These are phyloP conservation scores for Peromyscus californicus DNA, from an alignment of 2,113 vertebrate species.

Conservation along the genomic window DNA sequence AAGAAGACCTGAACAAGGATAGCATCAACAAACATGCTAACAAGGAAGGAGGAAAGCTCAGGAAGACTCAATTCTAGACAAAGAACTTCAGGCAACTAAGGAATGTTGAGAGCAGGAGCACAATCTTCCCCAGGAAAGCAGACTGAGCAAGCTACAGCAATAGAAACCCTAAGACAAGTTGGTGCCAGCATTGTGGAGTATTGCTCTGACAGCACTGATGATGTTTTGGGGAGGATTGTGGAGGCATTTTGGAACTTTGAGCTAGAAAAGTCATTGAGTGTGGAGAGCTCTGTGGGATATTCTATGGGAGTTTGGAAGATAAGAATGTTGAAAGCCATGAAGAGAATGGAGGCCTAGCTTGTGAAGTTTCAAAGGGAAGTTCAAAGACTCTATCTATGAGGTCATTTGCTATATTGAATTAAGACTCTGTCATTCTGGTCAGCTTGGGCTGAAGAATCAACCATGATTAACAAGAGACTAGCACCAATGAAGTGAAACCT, in stretches of 20 bases:
- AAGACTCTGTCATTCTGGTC: not conserved
- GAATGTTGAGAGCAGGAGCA: not conserved
- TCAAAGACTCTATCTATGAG: not conserved
- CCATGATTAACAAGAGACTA: not conserved
- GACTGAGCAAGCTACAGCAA: not conserved
- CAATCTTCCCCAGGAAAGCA: not conserved
- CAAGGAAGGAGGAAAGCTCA: not conserved
- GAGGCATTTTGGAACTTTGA: not conserved
- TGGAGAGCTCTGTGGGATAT: not conserved
- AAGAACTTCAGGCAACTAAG: not conserved
- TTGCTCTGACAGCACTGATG: not conserved
- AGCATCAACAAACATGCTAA: not conserved
- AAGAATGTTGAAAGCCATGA: not conserved
- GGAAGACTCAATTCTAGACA: not conserved
- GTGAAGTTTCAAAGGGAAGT: not conserved
- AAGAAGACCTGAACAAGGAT: not conserved
- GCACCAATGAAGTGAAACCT: not conserved
- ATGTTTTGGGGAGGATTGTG: not conserved
- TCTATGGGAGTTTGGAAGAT: not conserved
- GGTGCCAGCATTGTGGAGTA: not conserved
- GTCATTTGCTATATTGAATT: not conserved
- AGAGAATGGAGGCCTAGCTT: not conserved
- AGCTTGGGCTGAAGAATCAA: not conserved
- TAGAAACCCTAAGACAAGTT: not conserved
- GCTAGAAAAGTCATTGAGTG: not conserved